Evolutionary conservation across 2,113 vertebrate genomes (phyloP), one percentile per base, ranked within the genome.

Genomic region (Leucopternis melanops): DNA sequence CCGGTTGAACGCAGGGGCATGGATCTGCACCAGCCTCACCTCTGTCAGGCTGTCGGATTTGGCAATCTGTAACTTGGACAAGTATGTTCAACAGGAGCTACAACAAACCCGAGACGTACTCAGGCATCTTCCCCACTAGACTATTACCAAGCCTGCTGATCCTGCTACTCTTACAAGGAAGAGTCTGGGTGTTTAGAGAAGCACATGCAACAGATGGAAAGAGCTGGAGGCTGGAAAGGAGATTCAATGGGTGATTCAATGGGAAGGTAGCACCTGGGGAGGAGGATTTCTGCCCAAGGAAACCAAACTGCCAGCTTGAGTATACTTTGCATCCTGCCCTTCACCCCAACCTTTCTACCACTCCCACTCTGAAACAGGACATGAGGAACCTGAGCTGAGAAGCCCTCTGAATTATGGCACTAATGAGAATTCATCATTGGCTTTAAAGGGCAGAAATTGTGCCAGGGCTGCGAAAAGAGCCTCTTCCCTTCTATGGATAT

Each of bases 1-100:
- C 38, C 42, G 58, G 45, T 5, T 72, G 79, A 29, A 32, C 1
- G 0, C 0, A 0, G 20, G 22, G 1, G 10, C 36, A 44, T 1
- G 2, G 45, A 54, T 45, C 38, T 57, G n/a, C 13, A 27, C 18
- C 55, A 45, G 27, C 42, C 42, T 62, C 40, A 16, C 61, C 47
- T 31, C 54, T 31, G 22, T 50, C 25, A 19, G 55, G n/a, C 23
- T 81, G 36, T 7, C 2, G 1, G 42, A 45, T 31, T 16, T 85
- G 42, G 26, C 19, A 20, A 25, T 55, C 42, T 31, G 31, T 62
- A 11, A 69, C 23, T 66, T 71, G 65, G n/a, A 83, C 65, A 12
- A 83, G 5, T 15, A 31, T 23, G 44, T 57, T 61, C 34, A 26
- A 26, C 1, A 92, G n/a, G 38, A 29, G 38, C 61, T 75, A 59